Evolutionary conservation across 2,888 invertebrate species (phyloP).

Genomic region (Clitarchus hookeri): DNA sequence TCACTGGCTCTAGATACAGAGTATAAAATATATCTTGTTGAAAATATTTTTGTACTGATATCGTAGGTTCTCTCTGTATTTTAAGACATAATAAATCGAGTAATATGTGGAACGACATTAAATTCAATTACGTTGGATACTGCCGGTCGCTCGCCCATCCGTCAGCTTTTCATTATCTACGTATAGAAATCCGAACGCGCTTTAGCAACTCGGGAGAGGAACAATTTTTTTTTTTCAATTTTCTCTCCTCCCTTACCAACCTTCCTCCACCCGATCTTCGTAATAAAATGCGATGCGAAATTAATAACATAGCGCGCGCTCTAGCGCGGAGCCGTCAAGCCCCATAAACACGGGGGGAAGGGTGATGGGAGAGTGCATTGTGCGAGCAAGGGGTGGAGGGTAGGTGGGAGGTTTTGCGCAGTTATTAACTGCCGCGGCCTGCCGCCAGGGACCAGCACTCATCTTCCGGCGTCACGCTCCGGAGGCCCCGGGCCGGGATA

Average conservation of each 20-base stretch:
- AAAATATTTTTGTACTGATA: too few species aligned
- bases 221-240: background rate
- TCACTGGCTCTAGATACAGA: too few species aligned
- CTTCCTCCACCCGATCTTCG: background rate
- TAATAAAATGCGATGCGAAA: conserved; percentile 14
- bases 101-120: too few species aligned
- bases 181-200: background rate
- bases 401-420: background rate
- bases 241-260: background rate
- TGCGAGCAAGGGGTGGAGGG: background rate
- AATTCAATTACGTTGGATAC: too few species aligned
- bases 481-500: conserved; percentile 2
- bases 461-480: conserved; percentile 17
- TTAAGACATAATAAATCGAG: too few species aligned
- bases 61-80: too few species aligned
- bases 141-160: too few species aligned
- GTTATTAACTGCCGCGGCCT: background rate
- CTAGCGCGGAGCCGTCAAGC: conserved; percentile 18
- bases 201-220: background rate
- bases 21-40: too few species aligned
- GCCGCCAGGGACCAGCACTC: conserved; percentile 14
- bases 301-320: background rate
- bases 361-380: background rate
- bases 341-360: background rate
- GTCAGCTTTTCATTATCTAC: too few species aligned